phyloP scores from a whole-genome alignment of 2,113 vertebrate species.

The Peromyscus leucopus region DNA sequence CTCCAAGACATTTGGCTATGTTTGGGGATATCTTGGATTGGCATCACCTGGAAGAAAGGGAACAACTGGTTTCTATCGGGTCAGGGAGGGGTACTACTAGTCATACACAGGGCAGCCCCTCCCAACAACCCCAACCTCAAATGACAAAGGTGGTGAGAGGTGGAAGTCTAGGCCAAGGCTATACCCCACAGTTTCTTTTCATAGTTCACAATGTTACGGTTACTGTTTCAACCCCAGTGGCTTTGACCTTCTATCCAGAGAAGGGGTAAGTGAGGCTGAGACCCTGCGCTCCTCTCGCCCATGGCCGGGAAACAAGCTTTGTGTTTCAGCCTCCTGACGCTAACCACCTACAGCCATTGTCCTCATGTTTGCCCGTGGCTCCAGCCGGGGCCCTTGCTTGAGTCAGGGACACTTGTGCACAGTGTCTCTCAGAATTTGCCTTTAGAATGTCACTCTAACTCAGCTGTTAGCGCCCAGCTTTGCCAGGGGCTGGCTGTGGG shows the following conservation, averaged over 20 bases:
- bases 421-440: too few species aligned
- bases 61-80: not conserved
- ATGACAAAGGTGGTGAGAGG: too few species aligned
- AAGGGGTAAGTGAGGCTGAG: not conserved
- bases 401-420: not conserved
- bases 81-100: not conserved
- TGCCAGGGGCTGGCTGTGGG: not conserved
- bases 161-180: too few species aligned
- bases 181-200: not conserved
- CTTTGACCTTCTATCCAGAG: not conserved
- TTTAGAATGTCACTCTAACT: not conserved
- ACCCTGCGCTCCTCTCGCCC: not conserved
- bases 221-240: not conserved
- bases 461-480: not conserved
- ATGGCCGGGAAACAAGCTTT: not conserved
- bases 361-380: not conserved
- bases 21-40: not conserved
- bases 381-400: not conserved
- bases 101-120: not conserved
- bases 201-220: too few species aligned
- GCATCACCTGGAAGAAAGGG: not conserved
- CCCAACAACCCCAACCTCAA: not conserved
- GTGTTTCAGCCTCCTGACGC: not conserved
- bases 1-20: not conserved
- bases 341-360: not conserved